phyloP scores from a whole-genome alignment of 2,113 vertebrate genomes.

The Passer domesticus region DNA sequence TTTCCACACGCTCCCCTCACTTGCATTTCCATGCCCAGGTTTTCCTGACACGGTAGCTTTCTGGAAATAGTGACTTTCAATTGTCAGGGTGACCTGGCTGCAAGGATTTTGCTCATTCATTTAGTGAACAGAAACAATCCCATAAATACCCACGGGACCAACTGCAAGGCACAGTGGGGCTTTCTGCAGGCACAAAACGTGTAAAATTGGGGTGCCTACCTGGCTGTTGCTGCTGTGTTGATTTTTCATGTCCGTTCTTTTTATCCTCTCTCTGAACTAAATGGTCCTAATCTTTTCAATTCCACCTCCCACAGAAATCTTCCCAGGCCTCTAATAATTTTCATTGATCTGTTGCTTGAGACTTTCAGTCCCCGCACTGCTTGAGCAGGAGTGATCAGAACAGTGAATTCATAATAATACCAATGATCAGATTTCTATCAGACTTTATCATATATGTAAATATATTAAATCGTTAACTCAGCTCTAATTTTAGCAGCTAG shows the following conservation, averaged over 20 bases:
- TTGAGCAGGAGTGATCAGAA: constrained; percentile 12
- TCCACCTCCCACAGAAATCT: constrained; percentile 53
- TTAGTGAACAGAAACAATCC: background rate
- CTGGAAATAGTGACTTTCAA: background rate
- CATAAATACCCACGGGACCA: background rate
- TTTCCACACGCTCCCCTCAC: fast-evolving
- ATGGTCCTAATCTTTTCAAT: constrained; percentile 43
- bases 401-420: background rate
- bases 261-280: constrained; percentile 46
- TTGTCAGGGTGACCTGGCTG: background rate
- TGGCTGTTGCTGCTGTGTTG: background rate
- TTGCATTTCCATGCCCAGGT: background rate
- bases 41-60: background rate
- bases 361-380: background rate
- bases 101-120: background rate
- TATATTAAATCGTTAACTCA: background rate
- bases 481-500: constrained; percentile 36
- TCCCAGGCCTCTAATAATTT: constrained; percentile 55
- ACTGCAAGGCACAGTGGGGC: background rate
- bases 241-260: constrained; percentile 17
- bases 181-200: background rate
- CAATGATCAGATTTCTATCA: background rate
- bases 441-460: constrained; percentile 13
- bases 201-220: background rate
- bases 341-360: constrained; percentile 57